Evolutionary conservation across 2,888 invertebrate genomes (phyloP), one percentile per base, ranked within the genome.

Genomic region (Mythimna ferrago): DNA sequence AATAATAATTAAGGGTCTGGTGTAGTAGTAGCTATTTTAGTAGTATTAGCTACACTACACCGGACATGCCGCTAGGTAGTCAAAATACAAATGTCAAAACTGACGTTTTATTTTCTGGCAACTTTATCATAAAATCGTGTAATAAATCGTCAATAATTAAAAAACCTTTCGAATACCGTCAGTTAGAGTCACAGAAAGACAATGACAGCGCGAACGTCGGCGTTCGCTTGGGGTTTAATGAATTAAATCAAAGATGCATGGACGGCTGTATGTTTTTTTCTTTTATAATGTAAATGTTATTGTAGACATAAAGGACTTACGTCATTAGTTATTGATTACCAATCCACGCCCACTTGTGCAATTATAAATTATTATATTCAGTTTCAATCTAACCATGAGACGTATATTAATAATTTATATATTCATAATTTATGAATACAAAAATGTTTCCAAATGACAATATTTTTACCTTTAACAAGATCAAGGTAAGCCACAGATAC

Each of bases 311-410:
- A 51, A 69, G 26, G 19, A 66, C 60, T 74, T 80, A 82, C 85
- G 85, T 87, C 87, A 86, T 71, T 63, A 66, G 54, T 74, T 71
- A 80, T 80, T 71, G 72, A 75, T 72, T 66, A 83, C 72, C 73
- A 53, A 77, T 73, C 65, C 58, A 66, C 74, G 68, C 81, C 86
- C 88, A 87, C 84, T 86, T 88, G 85, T 87, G 76, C 73, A 84
- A 86, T 85, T 85, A 85, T 73, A 72, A 67, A 77, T 73, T 76
- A 66, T 76, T 71, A 53, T 70, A 66, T 75, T 71, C 21, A 62
- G 54, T 62, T 41, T 68, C 44, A 65, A 78, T 67, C 44, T 62
- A 60, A 56, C 63, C 71, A 65, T 83, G 67, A 72, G 19, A 64
- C 51, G 16, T 71, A 48, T 48, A 48, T 48, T 48, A 48, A 16